phyloP scores from a whole-genome alignment of 2,888 invertebrate genomes.

The Luperina testacea region DNA sequence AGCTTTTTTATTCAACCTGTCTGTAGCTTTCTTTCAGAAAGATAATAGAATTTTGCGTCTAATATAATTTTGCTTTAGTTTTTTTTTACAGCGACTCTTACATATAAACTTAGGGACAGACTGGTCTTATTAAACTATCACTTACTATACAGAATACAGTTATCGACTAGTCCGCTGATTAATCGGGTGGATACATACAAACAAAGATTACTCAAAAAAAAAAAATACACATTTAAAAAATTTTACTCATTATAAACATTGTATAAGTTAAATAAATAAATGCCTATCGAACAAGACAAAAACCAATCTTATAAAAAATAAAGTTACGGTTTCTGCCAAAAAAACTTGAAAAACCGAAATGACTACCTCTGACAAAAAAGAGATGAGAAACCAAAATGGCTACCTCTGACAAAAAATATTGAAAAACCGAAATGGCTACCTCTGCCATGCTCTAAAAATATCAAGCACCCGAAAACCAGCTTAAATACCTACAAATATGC shows the following conservation, averaged over 20 bases:
- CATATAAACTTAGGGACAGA: constrained; percentile 50
- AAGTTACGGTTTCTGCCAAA: background rate
- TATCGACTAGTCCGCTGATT: constrained; percentile 39
- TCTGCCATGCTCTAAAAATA: background rate
- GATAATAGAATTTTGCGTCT: constrained; percentile 50
- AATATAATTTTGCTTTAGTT: constrained; percentile 45
- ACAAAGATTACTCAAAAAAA: background rate
- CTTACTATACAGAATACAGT: constrained; percentile 19
- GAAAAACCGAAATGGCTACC: background rate
- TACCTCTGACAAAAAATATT: background rate
- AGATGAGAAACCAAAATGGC: no score
- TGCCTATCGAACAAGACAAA: background rate
- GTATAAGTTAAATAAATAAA: background rate
- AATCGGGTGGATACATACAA: background rate
- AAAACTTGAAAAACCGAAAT: background rate
- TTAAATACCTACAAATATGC: constrained; percentile 25
- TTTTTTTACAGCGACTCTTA: constrained; percentile 55
- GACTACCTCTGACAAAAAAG: background rate
- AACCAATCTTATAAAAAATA: background rate
- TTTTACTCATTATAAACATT: background rate
- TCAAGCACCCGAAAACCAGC: constrained; percentile 12
- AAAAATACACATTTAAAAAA: background rate
- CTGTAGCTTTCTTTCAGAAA: constrained; percentile 66
- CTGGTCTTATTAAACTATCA: constrained; percentile 42
- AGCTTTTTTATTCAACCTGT: constrained; percentile 55